Base-by-base conservation (phyloP, 2,113 vertebrate species). In the Pithys albifrons region DNA sequence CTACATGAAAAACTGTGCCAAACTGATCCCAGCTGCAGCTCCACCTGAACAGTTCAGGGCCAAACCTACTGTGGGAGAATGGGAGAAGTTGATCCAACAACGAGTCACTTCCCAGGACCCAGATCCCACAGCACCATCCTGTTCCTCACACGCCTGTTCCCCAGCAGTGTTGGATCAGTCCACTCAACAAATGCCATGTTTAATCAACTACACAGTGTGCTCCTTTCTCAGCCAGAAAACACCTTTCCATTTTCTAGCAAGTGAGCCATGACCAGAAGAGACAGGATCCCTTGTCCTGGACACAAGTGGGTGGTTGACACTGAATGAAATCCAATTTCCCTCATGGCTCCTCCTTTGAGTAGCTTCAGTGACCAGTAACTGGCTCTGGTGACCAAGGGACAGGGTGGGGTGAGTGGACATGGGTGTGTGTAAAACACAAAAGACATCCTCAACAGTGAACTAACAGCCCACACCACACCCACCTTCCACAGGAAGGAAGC, bases 401-500 rank as follows among this genome's bases (percentile, higher is more conserved):
- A 64, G 62, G 14, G 54, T 62, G 31, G 43, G 11, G 78, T 37
- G 72, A 35, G 46, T 6, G 52, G 49, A 37, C 22, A 37, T 2
- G 49, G 48, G 75, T 45, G 49, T 45, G 58, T 19, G 45, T 35
- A 80, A 58, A 72, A 83, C 55, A 66, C 39, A 64, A n/a, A 71
- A 51, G 14, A 89, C 66, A 71, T 85, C 57, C 89, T 93, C 64
- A 67, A 23, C 27, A 75, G 33, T 61, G 75, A 92, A 88, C 79
- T 86, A 17, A 39, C 7, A 69, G n/a, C 24, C 75, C 64, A 52
- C 91, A 92, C 37, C 45, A 96, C 81, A 91, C 88, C 83, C 62
- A 84, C 59, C 74, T 88, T 77, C 65, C 79, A 58, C 59, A 77
- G 87, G 91, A 93, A 91, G 84, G 88, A 93, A 94, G 48, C 28